Evolutionary conservation across 2,797 vertebrate species (phyloP).

Genomic region (Gadopsis marmoratus): DNA sequence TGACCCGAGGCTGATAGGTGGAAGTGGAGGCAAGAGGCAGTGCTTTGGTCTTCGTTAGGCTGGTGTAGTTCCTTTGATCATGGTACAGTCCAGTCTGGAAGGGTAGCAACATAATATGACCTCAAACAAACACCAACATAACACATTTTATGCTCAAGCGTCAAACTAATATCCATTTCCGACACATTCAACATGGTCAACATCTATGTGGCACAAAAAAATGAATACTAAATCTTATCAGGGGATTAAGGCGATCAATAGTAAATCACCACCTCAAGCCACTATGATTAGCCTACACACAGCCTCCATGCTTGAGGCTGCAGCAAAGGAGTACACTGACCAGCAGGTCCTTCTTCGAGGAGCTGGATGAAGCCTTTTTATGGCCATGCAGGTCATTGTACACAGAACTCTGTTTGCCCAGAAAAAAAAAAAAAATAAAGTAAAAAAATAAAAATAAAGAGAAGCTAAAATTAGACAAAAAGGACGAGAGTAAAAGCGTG

Average conservation of each 20-base stretch:
- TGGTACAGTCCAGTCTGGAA: conserved; percentile 94
- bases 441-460: conserved; percentile 19
- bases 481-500: background rate
- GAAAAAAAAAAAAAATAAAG: conserved; percentile 44
- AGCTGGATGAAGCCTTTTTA: conserved; percentile 86
- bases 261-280: conserved; percentile 36
- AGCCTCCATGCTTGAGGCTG: conserved; percentile 47
- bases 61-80: conserved; percentile 95
- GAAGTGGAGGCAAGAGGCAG: conserved; percentile 77
- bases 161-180: conserved; percentile 12
- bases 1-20: conserved; percentile 85
- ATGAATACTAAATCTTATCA: conserved; percentile 17
- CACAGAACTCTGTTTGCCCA: conserved; percentile 86
- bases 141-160: conserved; percentile 9
- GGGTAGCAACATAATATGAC: conserved; percentile 53
- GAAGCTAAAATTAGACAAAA: conserved; percentile 21
- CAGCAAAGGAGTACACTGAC: conserved; percentile 84
- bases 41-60: conserved; percentile 90
- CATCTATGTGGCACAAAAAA: conserved; percentile 24
- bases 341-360: conserved; percentile 90
- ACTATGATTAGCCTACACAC: conserved; percentile 23
- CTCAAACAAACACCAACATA: conserved; percentile 49
- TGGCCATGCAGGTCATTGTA: conserved; percentile 87
- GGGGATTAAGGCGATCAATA: conserved; percentile 8
- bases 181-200: conserved; percentile 12